These are phyloP conservation scores for Drosophila subpulchrella DNA, from an alignment of 1,140 invertebrate genomes.

Conservation along the genomic window DNA sequence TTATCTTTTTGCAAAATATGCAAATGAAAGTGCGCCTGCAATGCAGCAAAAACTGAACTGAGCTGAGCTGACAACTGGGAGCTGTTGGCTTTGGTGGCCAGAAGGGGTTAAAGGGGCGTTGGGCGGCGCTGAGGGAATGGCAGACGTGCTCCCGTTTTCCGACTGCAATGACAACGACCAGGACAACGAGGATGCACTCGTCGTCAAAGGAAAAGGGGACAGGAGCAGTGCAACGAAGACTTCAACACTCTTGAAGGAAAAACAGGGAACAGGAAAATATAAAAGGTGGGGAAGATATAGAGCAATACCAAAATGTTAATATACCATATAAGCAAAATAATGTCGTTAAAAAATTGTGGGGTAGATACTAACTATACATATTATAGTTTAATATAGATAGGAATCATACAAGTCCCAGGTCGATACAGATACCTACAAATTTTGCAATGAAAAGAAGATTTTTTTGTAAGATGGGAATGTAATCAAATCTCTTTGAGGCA, in stretches of 20 bases:
- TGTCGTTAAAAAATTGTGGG: no score
- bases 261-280: not conserved
- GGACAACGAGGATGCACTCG: constrained; percentile 44
- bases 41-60: constrained; percentile 68
- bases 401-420: no score
- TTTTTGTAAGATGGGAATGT: no score
- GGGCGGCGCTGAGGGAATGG: constrained; percentile 9
- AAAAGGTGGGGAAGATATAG: not conserved
- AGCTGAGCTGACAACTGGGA: constrained; percentile 45
- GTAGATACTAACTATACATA: no score
- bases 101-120: constrained; percentile 18
- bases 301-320: not conserved
- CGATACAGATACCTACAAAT: no score
- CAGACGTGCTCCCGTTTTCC: constrained; percentile 47
- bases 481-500: no score
- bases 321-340: no score
- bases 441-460: no score
- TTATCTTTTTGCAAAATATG: constrained; percentile 54
- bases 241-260: constrained; percentile 10
- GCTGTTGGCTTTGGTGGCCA: constrained; percentile 33
- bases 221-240: constrained; percentile 8
- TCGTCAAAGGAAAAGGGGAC: constrained; percentile 6
- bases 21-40: constrained; percentile 80
- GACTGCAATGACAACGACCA: constrained; percentile 43
- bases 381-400: no score